Conservation (phyloP, 2,113 vertebrate genomes). For the Amphiprion percula region DNA sequence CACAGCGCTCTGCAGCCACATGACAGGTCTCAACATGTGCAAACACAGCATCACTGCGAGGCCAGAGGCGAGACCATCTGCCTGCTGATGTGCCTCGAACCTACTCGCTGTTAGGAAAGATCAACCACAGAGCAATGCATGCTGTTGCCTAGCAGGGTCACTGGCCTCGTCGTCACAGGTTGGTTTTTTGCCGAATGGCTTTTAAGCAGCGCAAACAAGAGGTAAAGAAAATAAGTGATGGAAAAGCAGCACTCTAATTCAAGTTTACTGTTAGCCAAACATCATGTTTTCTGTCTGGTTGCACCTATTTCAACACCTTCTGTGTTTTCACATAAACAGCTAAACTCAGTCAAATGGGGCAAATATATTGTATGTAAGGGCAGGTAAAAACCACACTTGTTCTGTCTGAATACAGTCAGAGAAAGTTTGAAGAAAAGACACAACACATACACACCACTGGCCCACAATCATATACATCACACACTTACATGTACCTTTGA, state of each 20-base stretch:
- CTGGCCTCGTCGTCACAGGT: background rate
- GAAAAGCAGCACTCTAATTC: background rate
- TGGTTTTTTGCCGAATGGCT: background rate
- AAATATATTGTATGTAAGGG: no score
- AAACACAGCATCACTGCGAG: conserved; percentile 20
- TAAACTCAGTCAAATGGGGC: no score
- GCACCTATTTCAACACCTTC: no score
- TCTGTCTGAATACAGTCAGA: no score
- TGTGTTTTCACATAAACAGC: no score
- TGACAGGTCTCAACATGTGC: background rate
- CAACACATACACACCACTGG: no score
- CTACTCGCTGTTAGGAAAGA: background rate
- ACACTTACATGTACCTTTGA: background rate
- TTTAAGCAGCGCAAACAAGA: conserved; percentile 14
- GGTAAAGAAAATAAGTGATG: background rate
- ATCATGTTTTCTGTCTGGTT: background rate
- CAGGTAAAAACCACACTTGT: no score
- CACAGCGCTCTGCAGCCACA: background rate
- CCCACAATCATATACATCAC: background rate
- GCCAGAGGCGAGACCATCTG: conserved; percentile 15
- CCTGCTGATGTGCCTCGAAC: conserved; percentile 5
- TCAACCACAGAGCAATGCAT: background rate
- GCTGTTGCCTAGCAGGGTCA: conserved; percentile 29
- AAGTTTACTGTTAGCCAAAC: background rate
- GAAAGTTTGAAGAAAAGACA: no score